Evolutionary conservation across 2,797 vertebrate genomes (phyloP), one percentile per base, ranked within the genome.

Genomic region (Pteropus rufus): DNA sequence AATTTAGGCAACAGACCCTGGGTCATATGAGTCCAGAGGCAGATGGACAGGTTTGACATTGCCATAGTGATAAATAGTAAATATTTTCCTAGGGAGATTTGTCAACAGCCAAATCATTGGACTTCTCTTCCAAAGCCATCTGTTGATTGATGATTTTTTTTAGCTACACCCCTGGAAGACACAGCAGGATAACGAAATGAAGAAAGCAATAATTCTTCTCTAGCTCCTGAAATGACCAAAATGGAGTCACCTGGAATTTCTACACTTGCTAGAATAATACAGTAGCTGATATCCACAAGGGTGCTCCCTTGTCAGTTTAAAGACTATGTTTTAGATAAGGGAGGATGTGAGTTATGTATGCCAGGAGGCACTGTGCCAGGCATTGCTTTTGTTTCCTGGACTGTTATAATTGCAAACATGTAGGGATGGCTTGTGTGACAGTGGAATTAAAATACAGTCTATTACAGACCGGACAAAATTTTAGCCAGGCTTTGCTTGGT

Each of bases 61-160:
- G 95, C 56, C 60, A 75, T 91, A 76, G 85, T 92, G 34, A 92
- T 73, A 24, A 67, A 67, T 83, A 95, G 62, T 93, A 93, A 96
- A 96, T n/a, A 80, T 76, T 24, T 95, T 96, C 15, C 52, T 80
- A 41, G 49, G n/a, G 70, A 90, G 36, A 95, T 87, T 92, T 95
- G 29, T 91, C 77, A 96, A 75, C 26, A 95, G 49, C 14, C 62
- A 95, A 93, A 91, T 23, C 60, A 67, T 31, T 93, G 26, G 34
- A 84, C 14, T 94, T 84, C 14, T 97, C 72, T 93, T 26, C 76
- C 70, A 95, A 41, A 93, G 9, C 16, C 70, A 77, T 94, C 64
- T 93, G 52, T 65, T 85, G 31, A 52, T 93, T 92, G 52, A 58
- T 96, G 49, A 92, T 31, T 69, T 95, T 69, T 93, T 96, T 91